Evolutionary conservation across 2,888 invertebrate genomes (phyloP), one percentile per base, ranked within the genome.

Genomic region (Drosophila kanekoi): DNA sequence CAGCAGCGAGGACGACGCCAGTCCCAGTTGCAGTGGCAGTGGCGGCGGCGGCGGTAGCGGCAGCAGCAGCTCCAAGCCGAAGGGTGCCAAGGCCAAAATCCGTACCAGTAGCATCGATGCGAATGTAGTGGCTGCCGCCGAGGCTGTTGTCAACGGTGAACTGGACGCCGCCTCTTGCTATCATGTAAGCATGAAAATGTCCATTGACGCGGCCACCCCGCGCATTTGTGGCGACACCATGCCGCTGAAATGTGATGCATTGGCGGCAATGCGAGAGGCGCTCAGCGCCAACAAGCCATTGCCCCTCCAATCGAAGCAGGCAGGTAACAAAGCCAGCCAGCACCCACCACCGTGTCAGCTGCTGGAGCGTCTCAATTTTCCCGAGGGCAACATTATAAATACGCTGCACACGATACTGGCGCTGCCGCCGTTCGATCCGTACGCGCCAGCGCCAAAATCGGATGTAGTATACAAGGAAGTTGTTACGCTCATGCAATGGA

Each of bases 381-480:
- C 87, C 10, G 85, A 87, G 52, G 85, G 83, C 67, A 83, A 85
- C 53, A 85, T 85, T 23, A 87, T 89, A 8, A 85, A 81, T 40
- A 89, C 89, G 37, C 58, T 85, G 45, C 89, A 90, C 20, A 90
- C 88, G 65, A 91, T 91, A 67, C 67, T 91, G 60, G 86, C 87
- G 2, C 66, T 90, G 68, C 90, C 90, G n/a, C 87, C 90, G 18
- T 91, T 91, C 43, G 91, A 91, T 81, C 89, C 91, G 1, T 81
- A 89, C 65, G 90, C 89, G 20, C 87, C 91, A 33, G 85, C 90
- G 8, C 82, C 89, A 4, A 81, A 87, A 64, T 82, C 90, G 32
- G 87, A 91, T 53, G 81, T 91, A 14, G 80, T 87, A 18, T 91
- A 90, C 43, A 92, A 91, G 72, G 81, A 89, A 20, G 91, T 91